Evolutionary conservation across 1,140 invertebrate genomes (phyloP).

Genomic region (Drosophila virilis): DNA sequence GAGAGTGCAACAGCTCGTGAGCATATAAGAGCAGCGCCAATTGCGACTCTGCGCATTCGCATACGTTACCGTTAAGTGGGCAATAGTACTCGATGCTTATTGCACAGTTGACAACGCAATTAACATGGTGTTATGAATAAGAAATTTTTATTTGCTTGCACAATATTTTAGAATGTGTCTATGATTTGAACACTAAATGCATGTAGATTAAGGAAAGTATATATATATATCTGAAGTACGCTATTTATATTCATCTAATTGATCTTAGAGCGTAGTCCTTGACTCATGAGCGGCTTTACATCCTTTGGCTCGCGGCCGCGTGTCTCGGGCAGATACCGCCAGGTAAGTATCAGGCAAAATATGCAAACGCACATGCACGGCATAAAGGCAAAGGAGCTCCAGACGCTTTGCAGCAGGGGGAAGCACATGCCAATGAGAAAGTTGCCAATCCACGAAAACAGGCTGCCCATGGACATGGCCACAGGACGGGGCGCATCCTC

Average conservation of each 20-base stretch:
- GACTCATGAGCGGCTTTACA: slow-evolving; percentile 85
- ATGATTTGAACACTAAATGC: slow-evolving; percentile 5
- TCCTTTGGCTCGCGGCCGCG: slow-evolving; percentile 87
- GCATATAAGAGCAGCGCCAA: neutral
- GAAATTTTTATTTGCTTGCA: neutral
- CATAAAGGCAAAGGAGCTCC: slow-evolving; percentile 89
- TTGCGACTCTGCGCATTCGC: neutral
- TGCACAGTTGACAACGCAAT: neutral
- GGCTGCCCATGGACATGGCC: slow-evolving; percentile 94
- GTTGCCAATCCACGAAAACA: slow-evolving; percentile 95
- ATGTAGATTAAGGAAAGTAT: slow-evolving; percentile 1
- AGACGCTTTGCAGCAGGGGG: slow-evolving; percentile 86
- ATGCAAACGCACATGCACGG: slow-evolving; percentile 87
- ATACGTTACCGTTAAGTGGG: slow-evolving; percentile 6
- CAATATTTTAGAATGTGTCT: neutral
- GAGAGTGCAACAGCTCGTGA: neutral
- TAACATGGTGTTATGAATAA: neutral
- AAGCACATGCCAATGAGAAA: slow-evolving; percentile 93
- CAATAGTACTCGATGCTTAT: neutral
- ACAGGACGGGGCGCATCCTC: slow-evolving; percentile 92
- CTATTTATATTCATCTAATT: slow-evolving; percentile 14
- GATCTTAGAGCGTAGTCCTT: slow-evolving; percentile 81
- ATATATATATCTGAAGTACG: neutral
- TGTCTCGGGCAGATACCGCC: slow-evolving; percentile 89
- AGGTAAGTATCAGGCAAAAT: slow-evolving; percentile 87